Evolutionary conservation across 2,113 vertebrate species (phyloP).

Genomic region (Rhipidura dahli): DNA sequence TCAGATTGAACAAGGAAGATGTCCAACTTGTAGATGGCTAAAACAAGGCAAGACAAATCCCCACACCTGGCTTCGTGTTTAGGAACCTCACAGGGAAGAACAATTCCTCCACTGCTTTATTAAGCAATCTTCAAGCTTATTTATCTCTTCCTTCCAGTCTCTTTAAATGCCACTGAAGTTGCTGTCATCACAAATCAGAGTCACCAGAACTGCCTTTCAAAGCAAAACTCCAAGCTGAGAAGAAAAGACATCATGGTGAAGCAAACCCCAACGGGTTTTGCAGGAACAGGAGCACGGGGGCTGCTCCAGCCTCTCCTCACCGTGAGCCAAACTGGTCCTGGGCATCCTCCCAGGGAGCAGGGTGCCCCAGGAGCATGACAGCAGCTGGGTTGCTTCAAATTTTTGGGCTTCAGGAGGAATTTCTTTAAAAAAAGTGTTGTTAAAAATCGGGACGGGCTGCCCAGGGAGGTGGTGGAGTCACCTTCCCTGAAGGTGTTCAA

Average conservation of each 20-base stretch:
- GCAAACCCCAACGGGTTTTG: not conserved
- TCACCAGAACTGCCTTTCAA: slow-evolving; percentile 7
- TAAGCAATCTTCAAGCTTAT: slow-evolving; percentile 11
- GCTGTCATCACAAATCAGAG: slow-evolving; percentile 38
- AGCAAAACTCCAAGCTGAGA: not conserved
- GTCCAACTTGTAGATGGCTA: not conserved
- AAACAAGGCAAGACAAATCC: not conserved
- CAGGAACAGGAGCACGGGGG: not conserved
- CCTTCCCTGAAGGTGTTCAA: not conserved
- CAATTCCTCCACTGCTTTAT: not conserved
- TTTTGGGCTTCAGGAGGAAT: not conserved
- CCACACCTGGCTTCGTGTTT: not conserved
- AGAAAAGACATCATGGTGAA: not conserved
- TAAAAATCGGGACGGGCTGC: not conserved
- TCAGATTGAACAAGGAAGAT: not conserved
- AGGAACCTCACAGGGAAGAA: not conserved
- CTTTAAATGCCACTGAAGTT: slow-evolving; percentile 33
- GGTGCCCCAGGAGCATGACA: not conserved
- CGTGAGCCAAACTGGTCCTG: not conserved
- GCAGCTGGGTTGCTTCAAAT: not conserved
- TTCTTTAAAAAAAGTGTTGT: not conserved
- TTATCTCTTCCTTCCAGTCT: slow-evolving; percentile 17
- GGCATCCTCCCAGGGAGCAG: not conserved
- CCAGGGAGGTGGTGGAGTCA: not conserved
- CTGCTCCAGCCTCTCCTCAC: not conserved